phyloP scores from a whole-genome alignment of 2,888 invertebrate genomes.

The Venusia cambrica region DNA sequence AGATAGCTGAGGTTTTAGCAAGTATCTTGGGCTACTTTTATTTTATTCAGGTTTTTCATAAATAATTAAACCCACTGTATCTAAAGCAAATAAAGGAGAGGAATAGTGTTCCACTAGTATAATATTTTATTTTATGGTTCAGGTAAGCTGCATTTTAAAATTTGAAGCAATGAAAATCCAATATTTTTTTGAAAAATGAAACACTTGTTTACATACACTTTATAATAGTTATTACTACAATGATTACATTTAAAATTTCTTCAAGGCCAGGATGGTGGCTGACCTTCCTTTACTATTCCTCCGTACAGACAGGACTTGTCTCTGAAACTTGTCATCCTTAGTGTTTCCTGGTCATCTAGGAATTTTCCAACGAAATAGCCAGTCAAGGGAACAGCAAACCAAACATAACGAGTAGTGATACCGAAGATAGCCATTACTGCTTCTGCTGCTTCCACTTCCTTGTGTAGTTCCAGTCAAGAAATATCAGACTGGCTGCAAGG shows the following conservation, averaged over 20 bases:
- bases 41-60: no score
- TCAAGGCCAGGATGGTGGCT: constrained; percentile 88
- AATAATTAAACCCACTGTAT: no score
- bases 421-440: constrained; percentile 79
- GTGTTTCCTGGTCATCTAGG: constrained; percentile 85
- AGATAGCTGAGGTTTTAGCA: no score
- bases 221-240: constrained; percentile 24
- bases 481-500: constrained; percentile 81
- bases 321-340: constrained; percentile 86
- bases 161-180: constrained; percentile 4
- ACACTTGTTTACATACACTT: constrained; percentile 22
- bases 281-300: constrained; percentile 82
- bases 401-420: constrained; percentile 74
- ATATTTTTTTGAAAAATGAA: neutral
- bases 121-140: no score
- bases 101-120: no score
- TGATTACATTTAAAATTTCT: constrained; percentile 18
- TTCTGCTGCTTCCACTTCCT: constrained; percentile 84
- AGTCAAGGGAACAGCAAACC: constrained; percentile 74
- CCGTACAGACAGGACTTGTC: constrained; percentile 91
- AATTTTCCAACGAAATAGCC: constrained; percentile 83
- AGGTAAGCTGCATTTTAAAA: no score
- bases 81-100: no score
- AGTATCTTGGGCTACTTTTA: no score
- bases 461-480: constrained; percentile 87